These are phyloP conservation scores for Xestobium rufovillosum DNA, from an alignment of 2,888 invertebrate genomes.

Conservation along the genomic window DNA sequence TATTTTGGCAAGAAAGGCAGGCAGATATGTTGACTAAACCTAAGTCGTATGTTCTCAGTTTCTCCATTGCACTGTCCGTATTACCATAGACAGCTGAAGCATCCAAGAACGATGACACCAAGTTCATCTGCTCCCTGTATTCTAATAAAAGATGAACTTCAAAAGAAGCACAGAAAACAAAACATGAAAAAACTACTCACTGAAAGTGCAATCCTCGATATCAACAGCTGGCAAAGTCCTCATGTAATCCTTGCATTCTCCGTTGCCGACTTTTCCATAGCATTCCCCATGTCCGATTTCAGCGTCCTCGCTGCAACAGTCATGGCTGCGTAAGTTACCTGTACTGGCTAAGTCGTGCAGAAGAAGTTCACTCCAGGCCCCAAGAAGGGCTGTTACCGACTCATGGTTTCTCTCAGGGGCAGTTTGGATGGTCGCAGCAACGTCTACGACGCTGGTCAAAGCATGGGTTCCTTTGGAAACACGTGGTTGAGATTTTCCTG, in stretches of 20 bases:
- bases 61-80: slow-evolving; percentile 62
- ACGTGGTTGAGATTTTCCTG: slow-evolving; percentile 46
- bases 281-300: slow-evolving; percentile 50
- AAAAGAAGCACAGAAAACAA: slow-evolving; percentile 6
- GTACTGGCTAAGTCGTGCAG: slow-evolving; percentile 65
- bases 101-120: slow-evolving; percentile 75
- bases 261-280: slow-evolving; percentile 43
- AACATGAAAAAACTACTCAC: slow-evolving; percentile 41
- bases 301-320: slow-evolving; percentile 39
- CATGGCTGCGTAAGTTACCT: slow-evolving; percentile 50
- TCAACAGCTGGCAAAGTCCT: slow-evolving; percentile 62
- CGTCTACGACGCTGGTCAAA: slow-evolving; percentile 54
- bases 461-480: slow-evolving; percentile 50
- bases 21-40: slow-evolving; percentile 62
- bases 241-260: slow-evolving; percentile 57
- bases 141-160: slow-evolving; percentile 40
- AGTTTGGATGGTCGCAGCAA: slow-evolving; percentile 52
- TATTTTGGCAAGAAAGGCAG: slow-evolving; percentile 60
- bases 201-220: slow-evolving; percentile 54
- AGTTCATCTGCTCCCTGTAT: slow-evolving; percentile 75
- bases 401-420: slow-evolving; percentile 56
- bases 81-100: slow-evolving; percentile 77
- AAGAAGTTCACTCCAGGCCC: slow-evolving; percentile 73
- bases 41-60: slow-evolving; percentile 60
- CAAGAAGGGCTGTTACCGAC: slow-evolving; percentile 68